phyloP scores from a whole-genome alignment of 2,888 invertebrate species.

The Candidula unifasciata region DNA sequence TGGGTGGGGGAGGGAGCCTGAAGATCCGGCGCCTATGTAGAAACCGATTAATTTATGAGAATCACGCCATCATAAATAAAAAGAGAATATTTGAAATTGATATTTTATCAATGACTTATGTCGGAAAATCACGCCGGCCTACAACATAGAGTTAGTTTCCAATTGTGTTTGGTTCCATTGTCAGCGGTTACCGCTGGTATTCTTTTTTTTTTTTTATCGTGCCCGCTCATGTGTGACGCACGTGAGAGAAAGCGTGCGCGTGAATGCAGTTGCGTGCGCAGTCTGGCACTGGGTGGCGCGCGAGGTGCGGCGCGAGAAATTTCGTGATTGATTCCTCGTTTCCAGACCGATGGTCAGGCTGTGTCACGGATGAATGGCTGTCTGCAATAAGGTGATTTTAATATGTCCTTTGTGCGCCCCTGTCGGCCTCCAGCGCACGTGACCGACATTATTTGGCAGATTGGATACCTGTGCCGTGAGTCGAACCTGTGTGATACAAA shows the following conservation, averaged over 20 bases:
- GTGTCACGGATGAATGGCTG: not conserved
- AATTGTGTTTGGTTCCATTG: not conserved
- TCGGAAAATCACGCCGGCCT: not conserved
- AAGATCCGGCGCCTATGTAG: not conserved
- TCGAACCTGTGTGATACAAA: too few species aligned
- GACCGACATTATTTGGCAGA: not conserved
- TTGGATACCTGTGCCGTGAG: not conserved
- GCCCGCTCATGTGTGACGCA: constrained; percentile 22
- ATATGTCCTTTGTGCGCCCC: not conserved
- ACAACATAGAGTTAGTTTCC: too few species aligned
- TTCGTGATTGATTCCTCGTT: not conserved
- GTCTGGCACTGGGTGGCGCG: not conserved
- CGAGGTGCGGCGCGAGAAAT: constrained; percentile 6
- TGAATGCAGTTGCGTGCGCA: constrained; percentile 27
- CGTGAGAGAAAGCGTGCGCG: constrained; percentile 42
- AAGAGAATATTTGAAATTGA: constrained; percentile 2
- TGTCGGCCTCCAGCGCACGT: not conserved
- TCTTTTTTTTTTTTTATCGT: not conserved
- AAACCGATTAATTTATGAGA: not conserved
- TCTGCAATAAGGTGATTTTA: constrained; percentile 24
- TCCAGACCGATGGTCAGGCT: not conserved
- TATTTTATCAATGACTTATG: constrained; percentile 24
- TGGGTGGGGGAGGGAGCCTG: not conserved
- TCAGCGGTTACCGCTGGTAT: not conserved
- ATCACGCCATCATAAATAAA: not conserved